Base-by-base conservation (phyloP, 2,113 vertebrate genomes). In the Spermophilus dauricus region DNA sequence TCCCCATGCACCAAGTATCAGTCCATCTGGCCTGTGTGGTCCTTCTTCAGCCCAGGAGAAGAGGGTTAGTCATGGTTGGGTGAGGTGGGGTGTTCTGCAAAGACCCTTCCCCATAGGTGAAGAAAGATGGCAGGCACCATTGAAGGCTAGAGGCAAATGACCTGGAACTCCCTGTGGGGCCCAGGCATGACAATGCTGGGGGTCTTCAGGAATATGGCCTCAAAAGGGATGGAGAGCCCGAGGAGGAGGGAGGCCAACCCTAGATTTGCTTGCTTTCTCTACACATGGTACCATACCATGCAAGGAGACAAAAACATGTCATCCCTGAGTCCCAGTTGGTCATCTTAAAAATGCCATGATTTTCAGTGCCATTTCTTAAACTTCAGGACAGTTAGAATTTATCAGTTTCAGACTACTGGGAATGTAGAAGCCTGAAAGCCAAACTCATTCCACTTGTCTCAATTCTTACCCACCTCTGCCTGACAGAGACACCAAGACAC, bases 1-100 rank as follows among this genome's bases (percentile, higher is more conserved):
- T 98, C 51, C 0, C 99, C 99, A 1, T 98, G 99, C 0, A 99
- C 99, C 90, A 99, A 98, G 98, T 98, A 99, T 9, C 98, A 98
- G 92, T 99, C 99, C 8, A 99, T 98, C 85, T 98, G 97, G 32
- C 91, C 93, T 0, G 65, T n/a, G 6, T 98, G 95, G 73, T 98
- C 96, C 85, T 58, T 42, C 97, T 97, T 97, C 45, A 87, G 73
- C 8, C 75, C 86, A 65, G 53, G 5, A 61, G 63, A 6, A 45
- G 8, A 56, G 22, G 63, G 6, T 86, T 28, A 81, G 3, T 37
- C 65, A 30, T 5, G 0, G 24, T 0, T 0, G 5, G 37, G 37
- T 37, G 37, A 37, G 0, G 26, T 45, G 42, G 34, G 20, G 5
- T 0, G 18, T 1, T 37, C 45, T 45, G 73, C 42, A 53, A n/a